phyloP scores from a whole-genome alignment of 1,140 invertebrate species.

The Aphaenogaster rudis region DNA sequence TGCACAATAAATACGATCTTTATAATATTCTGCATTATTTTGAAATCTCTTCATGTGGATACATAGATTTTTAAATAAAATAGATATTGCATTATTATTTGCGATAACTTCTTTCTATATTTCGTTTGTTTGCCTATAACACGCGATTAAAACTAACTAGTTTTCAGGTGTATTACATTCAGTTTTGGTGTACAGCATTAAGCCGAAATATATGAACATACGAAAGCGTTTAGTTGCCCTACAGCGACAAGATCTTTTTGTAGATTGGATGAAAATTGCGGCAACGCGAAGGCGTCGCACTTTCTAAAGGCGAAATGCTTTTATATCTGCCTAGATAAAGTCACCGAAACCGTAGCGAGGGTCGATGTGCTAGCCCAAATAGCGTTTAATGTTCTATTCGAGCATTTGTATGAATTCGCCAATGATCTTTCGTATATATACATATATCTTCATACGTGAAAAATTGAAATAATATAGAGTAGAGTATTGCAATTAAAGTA shows the following conservation, averaged over 20 bases:
- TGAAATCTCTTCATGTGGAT: background rate
- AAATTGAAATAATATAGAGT: background rate
- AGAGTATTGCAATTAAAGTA: no score
- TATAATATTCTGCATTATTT: background rate
- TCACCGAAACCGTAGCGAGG: background rate
- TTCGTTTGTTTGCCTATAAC: background rate
- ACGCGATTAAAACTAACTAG: background rate
- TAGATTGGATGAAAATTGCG: slow-evolving; percentile 19
- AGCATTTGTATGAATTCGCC: background rate
- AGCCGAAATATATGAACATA: background rate
- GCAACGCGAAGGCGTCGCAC: background rate
- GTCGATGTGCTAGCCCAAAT: background rate
- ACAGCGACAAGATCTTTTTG: background rate
- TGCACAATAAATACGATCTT: background rate
- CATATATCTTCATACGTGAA: background rate
- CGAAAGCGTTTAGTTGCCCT: background rate
- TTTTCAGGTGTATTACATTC: background rate
- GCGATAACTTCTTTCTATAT: background rate
- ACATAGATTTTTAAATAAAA: background rate
- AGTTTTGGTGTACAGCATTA: background rate
- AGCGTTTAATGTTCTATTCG: background rate
- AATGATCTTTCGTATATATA: background rate
- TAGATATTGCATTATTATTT: background rate
- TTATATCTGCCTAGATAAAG: background rate
- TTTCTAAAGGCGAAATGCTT: background rate